Evolutionary conservation across 1,140 invertebrate genomes (phyloP).

Genomic region (Macrobrachium nipponense): DNA sequence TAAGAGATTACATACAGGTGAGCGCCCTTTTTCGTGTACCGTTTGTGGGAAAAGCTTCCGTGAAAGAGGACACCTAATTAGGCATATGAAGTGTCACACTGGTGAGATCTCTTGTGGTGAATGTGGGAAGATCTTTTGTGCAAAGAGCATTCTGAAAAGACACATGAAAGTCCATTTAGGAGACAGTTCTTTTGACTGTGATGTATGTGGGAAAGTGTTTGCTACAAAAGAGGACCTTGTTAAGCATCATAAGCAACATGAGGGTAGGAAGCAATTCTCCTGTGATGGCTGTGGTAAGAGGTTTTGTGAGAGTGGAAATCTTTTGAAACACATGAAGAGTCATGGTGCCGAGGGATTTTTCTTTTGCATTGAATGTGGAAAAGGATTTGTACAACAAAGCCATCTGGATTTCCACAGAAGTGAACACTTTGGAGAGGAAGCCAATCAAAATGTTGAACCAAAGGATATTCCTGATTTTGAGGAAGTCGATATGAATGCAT

Average conservation of each 20-base stretch:
- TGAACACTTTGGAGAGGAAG: background rate
- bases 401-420: background rate
- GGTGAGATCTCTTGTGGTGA: background rate
- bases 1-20: background rate
- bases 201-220: constrained; percentile 12
- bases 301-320: background rate
- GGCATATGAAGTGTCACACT: constrained; percentile 2
- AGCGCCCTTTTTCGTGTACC: background rate
- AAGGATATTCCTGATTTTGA: too few species aligned
- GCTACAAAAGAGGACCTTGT: background rate
- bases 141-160: background rate
- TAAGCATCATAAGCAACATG: background rate
- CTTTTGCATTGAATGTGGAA: constrained; percentile 10
- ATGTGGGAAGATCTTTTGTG: constrained; percentile 6
- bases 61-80: background rate
- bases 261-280: background rate
- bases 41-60: constrained; percentile 12
- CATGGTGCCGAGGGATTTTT: background rate
- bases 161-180: constrained; percentile 19
- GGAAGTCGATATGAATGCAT: too few species aligned
- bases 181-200: background rate
- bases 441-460: background rate
- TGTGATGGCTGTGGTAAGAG: background rate
- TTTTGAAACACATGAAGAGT: background rate
- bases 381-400: background rate